A percentile compares a stretch with the other conserved stretches of the same genome.
These are phyloP conservation scores for Parazoanthus darwini DNA, from an alignment of 92 coral and sea anemone species.

Conservation along the genomic window DNA sequence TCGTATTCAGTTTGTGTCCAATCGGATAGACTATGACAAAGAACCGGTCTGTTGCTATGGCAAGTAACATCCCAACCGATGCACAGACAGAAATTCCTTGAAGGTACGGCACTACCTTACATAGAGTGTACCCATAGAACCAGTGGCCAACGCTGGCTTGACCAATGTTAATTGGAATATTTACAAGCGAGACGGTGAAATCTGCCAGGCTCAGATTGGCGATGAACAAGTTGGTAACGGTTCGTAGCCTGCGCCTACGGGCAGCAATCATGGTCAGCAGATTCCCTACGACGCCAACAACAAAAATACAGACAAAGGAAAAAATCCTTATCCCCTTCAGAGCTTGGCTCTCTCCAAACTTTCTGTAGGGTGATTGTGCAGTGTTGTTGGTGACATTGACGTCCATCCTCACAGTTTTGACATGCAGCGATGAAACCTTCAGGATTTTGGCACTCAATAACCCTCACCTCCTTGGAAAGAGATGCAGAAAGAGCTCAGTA, in stretches of 20 bases:
- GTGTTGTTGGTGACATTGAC: conserved; percentile 1
- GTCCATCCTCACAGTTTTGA: not conserved
- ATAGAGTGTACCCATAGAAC: conserved; percentile 52
- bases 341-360: conserved; percentile 31
- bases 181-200: conserved; percentile 55
- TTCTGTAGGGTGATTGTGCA: not conserved
- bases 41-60: conserved; percentile 64
- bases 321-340: conserved; percentile 45
- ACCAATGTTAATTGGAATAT: conserved; percentile 53
- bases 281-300: conserved; percentile 56
- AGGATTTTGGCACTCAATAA: not conserved
- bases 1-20: conserved; percentile 21
- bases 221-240: conserved; percentile 57
- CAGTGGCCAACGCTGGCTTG: conserved; percentile 56
- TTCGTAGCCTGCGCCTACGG: conserved; percentile 54
- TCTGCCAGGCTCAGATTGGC: conserved; percentile 66
- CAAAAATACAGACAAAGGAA: conserved; percentile 47
- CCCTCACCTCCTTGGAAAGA: no score
- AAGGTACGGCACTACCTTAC: conserved; percentile 62
- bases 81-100: conserved; percentile 66
- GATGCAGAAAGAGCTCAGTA: no score
- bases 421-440: not conserved
- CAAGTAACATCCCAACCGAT: conserved; percentile 58
- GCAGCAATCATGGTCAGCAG: conserved; percentile 55
- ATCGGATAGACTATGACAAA: conserved; percentile 60